Evolutionary conservation across 1,140 invertebrate species (phyloP).

Genomic region (Apis cerana): DNA sequence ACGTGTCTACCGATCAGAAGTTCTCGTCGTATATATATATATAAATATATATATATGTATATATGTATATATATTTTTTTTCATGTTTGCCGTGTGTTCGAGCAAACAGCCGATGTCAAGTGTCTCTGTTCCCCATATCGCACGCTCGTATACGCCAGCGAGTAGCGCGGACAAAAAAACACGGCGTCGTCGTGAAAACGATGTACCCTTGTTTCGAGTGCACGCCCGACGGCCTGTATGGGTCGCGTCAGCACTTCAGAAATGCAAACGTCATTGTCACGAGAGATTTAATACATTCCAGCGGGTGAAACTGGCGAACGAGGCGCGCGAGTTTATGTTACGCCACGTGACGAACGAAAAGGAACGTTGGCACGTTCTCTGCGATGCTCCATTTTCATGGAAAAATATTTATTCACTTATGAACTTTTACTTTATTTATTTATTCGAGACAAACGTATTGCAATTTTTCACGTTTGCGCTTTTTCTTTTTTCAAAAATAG

Average conservation of each 20-base stretch:
- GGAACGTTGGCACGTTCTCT: background rate
- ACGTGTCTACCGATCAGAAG: constrained; percentile 13
- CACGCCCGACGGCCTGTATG: constrained; percentile 29
- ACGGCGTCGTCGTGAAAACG: constrained; percentile 32
- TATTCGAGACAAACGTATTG: background rate
- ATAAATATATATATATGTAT: background rate
- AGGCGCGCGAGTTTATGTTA: background rate
- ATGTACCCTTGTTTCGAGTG: constrained; percentile 35
- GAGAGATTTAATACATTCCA: constrained; percentile 37
- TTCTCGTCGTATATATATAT: background rate
- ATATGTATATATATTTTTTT: background rate
- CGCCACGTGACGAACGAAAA: background rate
- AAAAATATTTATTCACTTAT: background rate
- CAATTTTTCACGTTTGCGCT: background rate
- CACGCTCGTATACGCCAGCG: constrained; percentile 23
- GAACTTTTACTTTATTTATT: too few relatives aligned
- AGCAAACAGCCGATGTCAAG: constrained; percentile 34
- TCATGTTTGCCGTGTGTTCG: constrained; percentile 14
- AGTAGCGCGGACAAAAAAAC: constrained; percentile 8
- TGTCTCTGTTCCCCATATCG: constrained; percentile 21
- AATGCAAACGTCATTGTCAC: constrained; percentile 50
- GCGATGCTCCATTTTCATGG: too few relatives aligned
- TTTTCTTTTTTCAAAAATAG: background rate
- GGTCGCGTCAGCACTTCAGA: constrained; percentile 45
- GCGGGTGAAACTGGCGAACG: constrained; percentile 10